Base-by-base conservation (phyloP, 2,113 vertebrate species). In the Syrmaticus mikado region DNA sequence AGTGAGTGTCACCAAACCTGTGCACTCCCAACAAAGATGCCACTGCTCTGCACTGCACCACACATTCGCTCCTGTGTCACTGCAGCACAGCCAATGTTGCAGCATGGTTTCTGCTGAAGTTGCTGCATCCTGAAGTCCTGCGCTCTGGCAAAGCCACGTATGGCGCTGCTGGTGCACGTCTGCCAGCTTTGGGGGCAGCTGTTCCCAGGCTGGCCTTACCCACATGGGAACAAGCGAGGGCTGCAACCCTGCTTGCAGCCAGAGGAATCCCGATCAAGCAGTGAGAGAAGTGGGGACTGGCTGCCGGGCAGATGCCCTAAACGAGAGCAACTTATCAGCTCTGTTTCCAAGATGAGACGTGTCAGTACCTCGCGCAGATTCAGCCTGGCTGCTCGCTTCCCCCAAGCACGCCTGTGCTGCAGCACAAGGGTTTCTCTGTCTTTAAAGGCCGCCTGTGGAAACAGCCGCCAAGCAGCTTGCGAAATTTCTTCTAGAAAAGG, bases 321-420 rank as follows among this genome's bases (percentile, higher is more conserved):
- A 91, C 87, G 78, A 96, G 76, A 83, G 80, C 34, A 85, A 75
- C 82, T 95, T 97, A 95, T 95, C 93, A 78, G 87, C 61, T 92
- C 78, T 6, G 27, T 75, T 94, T 91, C 93, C 73, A 94, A 91
- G 91, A 85, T 2, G 10, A 93, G 89, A 87, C 50, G 48, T 92
- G 94, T 95, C 96, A 91, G 52, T 91, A 96, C 93, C 85, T 89
- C 16, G 0, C 19, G 27, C 32, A 67, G 52, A 82, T 22, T 66
- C 79, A 81, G 82, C 60, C 48, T 0, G 32, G 66, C 27, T 2
- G 1, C 85, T 87, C 2, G 2, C 76, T 75, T 82, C 60, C 75
- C 76, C 65, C 80, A 61, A 71, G 36, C 52, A 28, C 0, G 40
- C 76, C 65, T 17, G 40, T 21, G 55, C 24, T 43, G 75, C 48